phyloP scores from a whole-genome alignment of 2,113 vertebrate genomes.

The Chaetorhynchus papuensis region DNA sequence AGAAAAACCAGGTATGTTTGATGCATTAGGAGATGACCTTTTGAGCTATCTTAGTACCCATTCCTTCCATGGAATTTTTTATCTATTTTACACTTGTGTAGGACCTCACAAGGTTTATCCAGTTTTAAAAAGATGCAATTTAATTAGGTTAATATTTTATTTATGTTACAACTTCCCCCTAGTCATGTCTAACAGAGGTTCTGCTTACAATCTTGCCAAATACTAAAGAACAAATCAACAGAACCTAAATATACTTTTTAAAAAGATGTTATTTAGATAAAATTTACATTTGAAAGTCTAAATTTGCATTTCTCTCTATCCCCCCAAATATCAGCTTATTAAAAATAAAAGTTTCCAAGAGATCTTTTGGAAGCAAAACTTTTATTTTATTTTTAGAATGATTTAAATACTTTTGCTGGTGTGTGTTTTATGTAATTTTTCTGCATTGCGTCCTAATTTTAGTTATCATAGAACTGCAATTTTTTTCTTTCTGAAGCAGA shows the following conservation, averaged over 20 bases:
- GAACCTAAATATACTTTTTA: slow-evolving; percentile 55
- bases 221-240: slow-evolving; percentile 52
- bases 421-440: not conserved
- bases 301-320: slow-evolving; percentile 1
- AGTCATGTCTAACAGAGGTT: slow-evolving; percentile 54
- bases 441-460: not conserved
- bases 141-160: slow-evolving; percentile 65
- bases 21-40: not conserved
- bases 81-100: not conserved
- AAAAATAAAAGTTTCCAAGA: not conserved
- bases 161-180: slow-evolving; percentile 29
- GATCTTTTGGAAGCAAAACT: not conserved
- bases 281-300: slow-evolving; percentile 52
- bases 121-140: slow-evolving; percentile 37
- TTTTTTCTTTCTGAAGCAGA: not conserved
- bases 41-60: not conserved
- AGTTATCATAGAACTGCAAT: not conserved
- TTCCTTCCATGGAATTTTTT: not conserved
- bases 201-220: slow-evolving; percentile 56
- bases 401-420: not conserved
- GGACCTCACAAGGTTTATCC: slow-evolving; percentile 24
- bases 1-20: not conserved
- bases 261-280: slow-evolving; percentile 22
- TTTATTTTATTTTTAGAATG: not conserved
- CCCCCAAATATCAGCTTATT: not conserved